These are phyloP conservation scores for Drosophila biarmipes DNA, from an alignment of 1,140 invertebrate species.

Conservation along the genomic window DNA sequence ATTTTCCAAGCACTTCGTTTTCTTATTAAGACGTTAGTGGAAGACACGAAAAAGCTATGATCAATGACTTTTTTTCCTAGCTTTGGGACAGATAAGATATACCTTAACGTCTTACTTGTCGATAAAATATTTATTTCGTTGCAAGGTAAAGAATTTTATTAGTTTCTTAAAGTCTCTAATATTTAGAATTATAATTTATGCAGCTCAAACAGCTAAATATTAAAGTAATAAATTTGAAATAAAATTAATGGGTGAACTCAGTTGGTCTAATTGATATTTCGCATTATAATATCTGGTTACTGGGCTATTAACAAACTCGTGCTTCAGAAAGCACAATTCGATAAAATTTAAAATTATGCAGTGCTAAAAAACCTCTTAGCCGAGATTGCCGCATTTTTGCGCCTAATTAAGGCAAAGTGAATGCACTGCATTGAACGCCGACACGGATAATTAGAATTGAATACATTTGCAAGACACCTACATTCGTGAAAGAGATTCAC, in stretches of 20 bases:
- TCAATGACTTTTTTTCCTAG: constrained; percentile 12
- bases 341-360: constrained; percentile 35
- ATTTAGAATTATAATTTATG: too few relatives aligned
- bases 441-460: constrained; percentile 11
- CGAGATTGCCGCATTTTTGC: constrained; percentile 20
- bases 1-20: constrained; percentile 19
- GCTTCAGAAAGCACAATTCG: not conserved
- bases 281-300: not conserved
- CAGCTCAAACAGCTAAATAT: too few relatives aligned
- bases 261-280: not conserved
- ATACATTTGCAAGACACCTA: constrained; percentile 8
- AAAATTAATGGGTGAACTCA: constrained; percentile 1
- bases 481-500: constrained; percentile 16
- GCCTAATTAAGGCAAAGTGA: constrained; percentile 53
- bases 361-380: constrained; percentile 44
- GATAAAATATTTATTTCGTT: too few relatives aligned
- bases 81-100: not conserved
- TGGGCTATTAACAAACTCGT: not conserved
- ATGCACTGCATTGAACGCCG: constrained; percentile 51
- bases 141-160: too few relatives aligned
- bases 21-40: constrained; percentile 35
- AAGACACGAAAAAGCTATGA: constrained; percentile 8
- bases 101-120: not conserved
- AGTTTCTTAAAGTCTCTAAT: too few relatives aligned
- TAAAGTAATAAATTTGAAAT: too few relatives aligned